Evolutionary conservation across 2,888 invertebrate species (phyloP).

Genomic region (Amblyteles armatorius): DNA sequence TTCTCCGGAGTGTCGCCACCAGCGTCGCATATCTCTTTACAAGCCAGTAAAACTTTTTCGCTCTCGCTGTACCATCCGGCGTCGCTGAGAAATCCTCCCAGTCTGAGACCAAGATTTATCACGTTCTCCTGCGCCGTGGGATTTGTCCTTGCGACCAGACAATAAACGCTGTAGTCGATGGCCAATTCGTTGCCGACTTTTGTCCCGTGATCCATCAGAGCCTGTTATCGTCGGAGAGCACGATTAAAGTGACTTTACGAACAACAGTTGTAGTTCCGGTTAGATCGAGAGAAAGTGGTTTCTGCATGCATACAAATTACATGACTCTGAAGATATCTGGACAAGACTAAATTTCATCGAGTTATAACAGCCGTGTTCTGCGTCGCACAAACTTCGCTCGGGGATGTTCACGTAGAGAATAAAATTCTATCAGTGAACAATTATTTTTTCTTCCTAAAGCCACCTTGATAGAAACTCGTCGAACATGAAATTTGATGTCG

Average conservation of each 20-base stretch:
- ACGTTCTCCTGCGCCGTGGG: constrained; percentile 71
- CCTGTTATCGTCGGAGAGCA: constrained; percentile 78
- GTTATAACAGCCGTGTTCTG: too few species aligned
- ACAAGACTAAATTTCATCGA: too few species aligned
- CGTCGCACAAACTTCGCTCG: too few species aligned
- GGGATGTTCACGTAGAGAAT: too few species aligned
- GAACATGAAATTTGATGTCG: too few species aligned
- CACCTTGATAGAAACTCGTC: too few species aligned
- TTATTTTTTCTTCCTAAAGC: too few species aligned
- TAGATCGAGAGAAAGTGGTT: neutral
- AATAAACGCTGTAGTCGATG: constrained; percentile 78
- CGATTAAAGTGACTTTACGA: neutral
- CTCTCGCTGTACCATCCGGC: constrained; percentile 95
- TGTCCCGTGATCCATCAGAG: constrained; percentile 88
- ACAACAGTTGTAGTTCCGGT: neutral
- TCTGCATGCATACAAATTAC: neutral
- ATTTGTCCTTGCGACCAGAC: constrained; percentile 72
- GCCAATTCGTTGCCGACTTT: constrained; percentile 85
- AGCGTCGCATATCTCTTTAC: constrained; percentile 88
- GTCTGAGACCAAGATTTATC: constrained; percentile 80
- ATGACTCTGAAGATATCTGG: too few species aligned
- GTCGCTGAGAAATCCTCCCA: constrained; percentile 93
- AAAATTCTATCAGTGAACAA: too few species aligned
- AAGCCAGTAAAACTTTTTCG: constrained; percentile 89
- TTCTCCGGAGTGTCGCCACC: constrained; percentile 86